Conservation (phyloP, 1,140 invertebrate species). For the Berghia stephanieae region DNA sequence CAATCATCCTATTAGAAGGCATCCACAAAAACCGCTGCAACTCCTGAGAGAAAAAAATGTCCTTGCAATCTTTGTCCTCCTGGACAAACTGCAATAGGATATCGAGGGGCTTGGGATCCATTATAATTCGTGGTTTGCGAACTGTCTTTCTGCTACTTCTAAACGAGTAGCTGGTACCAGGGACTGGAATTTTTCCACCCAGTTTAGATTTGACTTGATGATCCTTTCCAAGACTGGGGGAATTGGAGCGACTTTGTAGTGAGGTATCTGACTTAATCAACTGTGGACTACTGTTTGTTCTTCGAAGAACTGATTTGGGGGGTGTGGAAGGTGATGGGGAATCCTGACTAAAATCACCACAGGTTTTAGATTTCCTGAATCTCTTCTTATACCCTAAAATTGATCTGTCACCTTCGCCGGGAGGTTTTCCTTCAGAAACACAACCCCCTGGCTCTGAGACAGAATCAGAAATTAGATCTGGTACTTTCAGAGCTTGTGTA, state of each 20-base stretch:
- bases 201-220: conserved; percentile 25
- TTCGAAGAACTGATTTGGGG: not conserved
- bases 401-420: not conserved
- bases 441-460: no score
- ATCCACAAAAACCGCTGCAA: conserved; percentile 29
- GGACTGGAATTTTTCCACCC: conserved; percentile 30
- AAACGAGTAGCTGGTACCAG: conserved; percentile 21
- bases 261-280: no score
- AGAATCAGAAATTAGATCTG: no score
- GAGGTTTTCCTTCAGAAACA: not conserved
- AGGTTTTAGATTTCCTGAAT: conserved; percentile 26
- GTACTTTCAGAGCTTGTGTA: no score
- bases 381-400: no score
- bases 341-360: conserved; percentile 7
- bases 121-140: conserved; percentile 14
- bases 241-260: no score
- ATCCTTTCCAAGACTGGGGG: not conserved
- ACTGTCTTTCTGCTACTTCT: conserved; percentile 27
- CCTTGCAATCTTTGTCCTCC: not conserved
- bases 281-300: conserved; percentile 27
- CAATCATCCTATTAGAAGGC: conserved; percentile 37
- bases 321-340: not conserved
- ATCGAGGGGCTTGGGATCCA: conserved; percentile 21
- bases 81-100: conserved; percentile 24
- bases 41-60: conserved; percentile 28